Conservation (phyloP, 1,140 invertebrate genomes). For the Cydia amplana region DNA sequence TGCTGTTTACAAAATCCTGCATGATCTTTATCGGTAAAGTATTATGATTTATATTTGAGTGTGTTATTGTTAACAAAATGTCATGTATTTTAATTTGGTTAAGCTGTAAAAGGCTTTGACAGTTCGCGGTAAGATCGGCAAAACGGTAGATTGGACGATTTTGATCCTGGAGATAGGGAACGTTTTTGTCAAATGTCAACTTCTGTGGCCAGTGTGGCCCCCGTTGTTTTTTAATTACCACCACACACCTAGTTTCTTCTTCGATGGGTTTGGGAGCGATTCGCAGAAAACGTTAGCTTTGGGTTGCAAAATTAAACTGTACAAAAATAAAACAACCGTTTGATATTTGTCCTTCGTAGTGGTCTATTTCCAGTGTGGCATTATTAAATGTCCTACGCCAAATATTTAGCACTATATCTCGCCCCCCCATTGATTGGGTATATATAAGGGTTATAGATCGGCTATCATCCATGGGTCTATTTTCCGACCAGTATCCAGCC, state of each 20-base stretch:
- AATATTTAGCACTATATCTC: no score
- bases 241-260: constrained; percentile 40
- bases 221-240: constrained; percentile 49
- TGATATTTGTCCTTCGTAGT: neutral
- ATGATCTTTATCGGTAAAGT: neutral
- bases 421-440: no score
- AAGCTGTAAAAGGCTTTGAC: constrained; percentile 68
- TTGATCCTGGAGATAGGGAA: constrained; percentile 65
- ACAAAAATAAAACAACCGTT: neutral
- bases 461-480: no score
- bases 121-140: constrained; percentile 72
- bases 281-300: neutral
- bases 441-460: no score
- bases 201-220: constrained; percentile 74
- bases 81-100: constrained; percentile 40
- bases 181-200: constrained; percentile 78
- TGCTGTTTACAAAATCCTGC: neutral
- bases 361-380: neutral
- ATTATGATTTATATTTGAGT: constrained; percentile 36
- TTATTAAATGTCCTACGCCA: no score
- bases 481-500: no score
- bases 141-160: constrained; percentile 75
- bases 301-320: neutral
- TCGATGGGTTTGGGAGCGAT: neutral
- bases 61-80: neutral